phyloP scores from a whole-genome alignment of 2,113 vertebrate genomes.

The Scomber japonicus region DNA sequence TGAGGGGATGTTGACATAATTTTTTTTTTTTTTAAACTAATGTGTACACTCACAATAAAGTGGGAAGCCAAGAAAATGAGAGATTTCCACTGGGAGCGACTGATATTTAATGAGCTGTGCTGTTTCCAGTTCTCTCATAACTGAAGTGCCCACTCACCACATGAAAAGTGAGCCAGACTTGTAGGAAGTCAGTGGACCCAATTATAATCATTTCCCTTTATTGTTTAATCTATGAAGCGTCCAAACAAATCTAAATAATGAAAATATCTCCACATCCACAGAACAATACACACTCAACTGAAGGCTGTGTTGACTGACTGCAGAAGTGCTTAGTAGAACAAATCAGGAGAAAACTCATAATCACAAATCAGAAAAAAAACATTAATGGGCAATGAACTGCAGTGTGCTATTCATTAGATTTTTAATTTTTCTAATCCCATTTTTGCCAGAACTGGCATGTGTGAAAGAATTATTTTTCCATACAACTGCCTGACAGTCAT shows the following conservation, averaged over 20 bases:
- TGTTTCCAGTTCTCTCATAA: conserved; percentile 11
- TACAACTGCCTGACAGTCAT: conserved; percentile 44
- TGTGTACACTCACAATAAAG: conserved; percentile 16
- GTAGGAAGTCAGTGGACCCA: conserved; percentile 24
- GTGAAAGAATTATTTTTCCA: conserved; percentile 31
- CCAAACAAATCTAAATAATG: conserved; percentile 27
- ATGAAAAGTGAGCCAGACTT: conserved; percentile 27
- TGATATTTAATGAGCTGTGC: conserved; percentile 48
- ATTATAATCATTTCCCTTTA: conserved; percentile 35
- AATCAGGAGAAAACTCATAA: conserved; percentile 31
- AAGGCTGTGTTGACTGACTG: background rate
- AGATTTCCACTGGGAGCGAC: conserved; percentile 22
- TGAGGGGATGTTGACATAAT: background rate
- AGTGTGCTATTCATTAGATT: conserved; percentile 22
- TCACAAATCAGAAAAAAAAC: conserved; percentile 1
- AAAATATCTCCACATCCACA: conserved; percentile 4
- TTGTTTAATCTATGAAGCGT: conserved; percentile 34
- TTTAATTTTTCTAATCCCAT: conserved; percentile 17
- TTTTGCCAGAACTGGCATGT: background rate
- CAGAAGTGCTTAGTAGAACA: conserved; percentile 17
- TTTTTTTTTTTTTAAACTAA: background rate
- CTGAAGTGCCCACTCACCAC: conserved; percentile 17
- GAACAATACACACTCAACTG: background rate
- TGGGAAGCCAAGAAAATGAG: conserved; percentile 11
- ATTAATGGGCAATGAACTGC: conserved; percentile 27